Evolutionary conservation across 2,888 invertebrate genomes (phyloP).

Genomic region (Nephrotoma guestfalica): DNA sequence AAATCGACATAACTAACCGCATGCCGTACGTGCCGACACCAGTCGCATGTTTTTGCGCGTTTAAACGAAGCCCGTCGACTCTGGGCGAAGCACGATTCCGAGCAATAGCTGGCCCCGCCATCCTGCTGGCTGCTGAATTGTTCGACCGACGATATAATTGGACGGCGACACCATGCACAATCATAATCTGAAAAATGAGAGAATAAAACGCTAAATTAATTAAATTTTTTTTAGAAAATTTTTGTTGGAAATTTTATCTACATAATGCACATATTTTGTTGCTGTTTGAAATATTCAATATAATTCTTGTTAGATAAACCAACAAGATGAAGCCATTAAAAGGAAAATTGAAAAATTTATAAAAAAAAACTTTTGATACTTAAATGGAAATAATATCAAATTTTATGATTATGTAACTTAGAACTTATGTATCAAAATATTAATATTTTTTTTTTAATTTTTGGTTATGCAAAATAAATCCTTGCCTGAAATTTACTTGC

Average conservation of each 20-base stretch:
- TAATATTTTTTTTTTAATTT: background rate
- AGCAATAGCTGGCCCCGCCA: constrained; percentile 45
- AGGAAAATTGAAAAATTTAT: background rate
- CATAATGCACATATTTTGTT: background rate
- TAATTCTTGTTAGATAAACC: background rate
- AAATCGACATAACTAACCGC: constrained; percentile 87
- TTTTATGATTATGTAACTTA: background rate
- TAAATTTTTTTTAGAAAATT: background rate
- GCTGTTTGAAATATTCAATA: background rate
- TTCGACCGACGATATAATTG: constrained; percentile 36
- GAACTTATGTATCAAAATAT: background rate
- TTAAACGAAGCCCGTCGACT: constrained; percentile 81
- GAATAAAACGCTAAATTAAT: constrained; percentile 7
- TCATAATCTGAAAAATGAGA: constrained; percentile 35
- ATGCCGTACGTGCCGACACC: constrained; percentile 82
- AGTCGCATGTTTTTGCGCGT: constrained; percentile 82
- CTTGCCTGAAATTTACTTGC: background rate
- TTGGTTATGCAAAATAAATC: background rate
- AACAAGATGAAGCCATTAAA: background rate
- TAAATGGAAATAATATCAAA: background rate
- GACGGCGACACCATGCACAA: constrained; percentile 65
- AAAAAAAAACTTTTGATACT: background rate
- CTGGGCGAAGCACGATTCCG: constrained; percentile 81
- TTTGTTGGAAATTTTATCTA: background rate
- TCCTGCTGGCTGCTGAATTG: background rate